Conservation (phyloP, 2,797 vertebrate species). For the Poecilia velifera region DNA sequence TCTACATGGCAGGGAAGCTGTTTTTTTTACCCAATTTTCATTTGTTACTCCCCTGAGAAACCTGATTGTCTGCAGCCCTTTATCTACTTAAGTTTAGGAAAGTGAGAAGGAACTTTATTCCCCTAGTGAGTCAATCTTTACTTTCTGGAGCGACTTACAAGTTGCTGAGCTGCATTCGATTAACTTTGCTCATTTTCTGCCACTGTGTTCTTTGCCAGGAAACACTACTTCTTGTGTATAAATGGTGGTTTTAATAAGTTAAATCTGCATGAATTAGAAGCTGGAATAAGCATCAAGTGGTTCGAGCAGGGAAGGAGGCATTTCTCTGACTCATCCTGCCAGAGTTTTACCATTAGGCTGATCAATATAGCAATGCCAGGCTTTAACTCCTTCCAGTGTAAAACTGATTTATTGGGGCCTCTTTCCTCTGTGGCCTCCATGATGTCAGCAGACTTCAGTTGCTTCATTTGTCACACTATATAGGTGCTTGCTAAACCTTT, state of each 20-base stretch:
- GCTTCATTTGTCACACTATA: slow-evolving; percentile 62
- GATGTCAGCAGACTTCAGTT: slow-evolving; percentile 55
- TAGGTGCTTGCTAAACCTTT: slow-evolving; percentile 61
- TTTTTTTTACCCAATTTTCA: slow-evolving; percentile 19
- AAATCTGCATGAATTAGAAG: slow-evolving; percentile 32
- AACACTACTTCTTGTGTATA: slow-evolving; percentile 37
- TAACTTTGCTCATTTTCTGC: slow-evolving; percentile 45
- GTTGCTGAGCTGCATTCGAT: slow-evolving; percentile 32
- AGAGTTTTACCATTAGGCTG: slow-evolving; percentile 6
- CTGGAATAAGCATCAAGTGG: slow-evolving; percentile 38
- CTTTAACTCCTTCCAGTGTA: slow-evolving; percentile 29
- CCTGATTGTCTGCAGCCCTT: slow-evolving; percentile 32
- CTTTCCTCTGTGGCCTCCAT: slow-evolving; percentile 15
- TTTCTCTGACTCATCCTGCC: slow-evolving; percentile 14
- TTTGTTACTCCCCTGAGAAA: slow-evolving; percentile 37
- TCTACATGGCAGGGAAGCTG: slow-evolving; percentile 3
- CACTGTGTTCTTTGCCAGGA: slow-evolving; percentile 36
- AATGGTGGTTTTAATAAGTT: slow-evolving; percentile 27
- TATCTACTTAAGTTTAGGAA: slow-evolving; percentile 34
- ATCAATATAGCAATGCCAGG: slow-evolving; percentile 36
- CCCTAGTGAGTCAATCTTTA: slow-evolving; percentile 20
- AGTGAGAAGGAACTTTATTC: slow-evolving; percentile 44
- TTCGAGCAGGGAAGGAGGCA: slow-evolving; percentile 19
- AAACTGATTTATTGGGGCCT: slow-evolving; percentile 43
- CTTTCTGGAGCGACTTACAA: slow-evolving; percentile 25